These are phyloP conservation scores for Tenodera sinensis DNA, from an alignment of 2,888 invertebrate genomes.

Conservation along the genomic window DNA sequence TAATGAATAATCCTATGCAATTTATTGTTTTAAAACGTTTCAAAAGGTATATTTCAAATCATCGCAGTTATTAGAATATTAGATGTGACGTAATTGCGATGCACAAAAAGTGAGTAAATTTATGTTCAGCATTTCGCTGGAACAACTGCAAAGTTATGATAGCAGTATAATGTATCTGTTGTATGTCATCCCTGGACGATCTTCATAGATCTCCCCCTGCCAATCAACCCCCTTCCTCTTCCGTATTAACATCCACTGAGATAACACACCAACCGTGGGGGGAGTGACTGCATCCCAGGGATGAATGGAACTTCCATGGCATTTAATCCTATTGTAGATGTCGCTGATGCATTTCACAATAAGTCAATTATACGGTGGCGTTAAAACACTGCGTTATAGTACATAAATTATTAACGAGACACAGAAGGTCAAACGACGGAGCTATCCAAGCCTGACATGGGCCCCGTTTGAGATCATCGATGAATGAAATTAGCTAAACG, in stretches of 20 bases:
- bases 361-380: constrained; percentile 7
- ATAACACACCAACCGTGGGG: neutral
- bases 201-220: neutral
- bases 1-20: no score
- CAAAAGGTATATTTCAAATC: no score
- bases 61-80: no score
- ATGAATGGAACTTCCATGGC: neutral
- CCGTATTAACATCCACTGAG: neutral
- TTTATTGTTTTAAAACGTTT: no score
- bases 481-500: neutral
- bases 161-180: neutral
- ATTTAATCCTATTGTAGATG: constrained; percentile 9
- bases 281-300: neutral
- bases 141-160: neutral
- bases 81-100: no score
- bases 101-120: no score
- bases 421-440: neutral
- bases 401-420: neutral
- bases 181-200: neutral
- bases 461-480: neutral
- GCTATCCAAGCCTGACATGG: neutral
- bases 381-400: constrained; percentile 4
- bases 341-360: neutral
- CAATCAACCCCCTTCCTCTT: neutral
- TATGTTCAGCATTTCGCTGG: neutral